Evolutionary conservation across 2,797 vertebrate genomes (phyloP).

Genomic region (Cygnus olor): DNA sequence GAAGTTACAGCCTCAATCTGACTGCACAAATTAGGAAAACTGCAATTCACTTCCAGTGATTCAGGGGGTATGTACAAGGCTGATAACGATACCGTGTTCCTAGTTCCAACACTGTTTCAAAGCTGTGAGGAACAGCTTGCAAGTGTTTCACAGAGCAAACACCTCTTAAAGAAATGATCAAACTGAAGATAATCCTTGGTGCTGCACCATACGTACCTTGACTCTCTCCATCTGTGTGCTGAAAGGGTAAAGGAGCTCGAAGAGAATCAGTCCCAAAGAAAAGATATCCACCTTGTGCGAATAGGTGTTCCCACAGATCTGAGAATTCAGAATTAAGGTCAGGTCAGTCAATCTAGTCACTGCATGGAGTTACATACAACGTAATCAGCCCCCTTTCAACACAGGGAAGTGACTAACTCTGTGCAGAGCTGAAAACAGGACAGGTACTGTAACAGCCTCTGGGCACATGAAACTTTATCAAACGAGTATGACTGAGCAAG

Average conservation of each 20-base stretch:
- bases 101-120: background rate
- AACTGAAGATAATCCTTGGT: background rate
- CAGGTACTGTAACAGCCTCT: background rate
- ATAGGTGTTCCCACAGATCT: constrained; percentile 96
- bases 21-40: background rate
- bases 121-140: background rate
- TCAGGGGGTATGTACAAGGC: background rate
- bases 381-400: background rate
- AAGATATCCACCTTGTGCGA: constrained; percentile 99
- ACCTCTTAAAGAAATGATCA: background rate
- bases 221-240: constrained; percentile 98
- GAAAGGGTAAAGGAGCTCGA: constrained; percentile 95
- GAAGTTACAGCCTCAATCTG: constrained; percentile 24
- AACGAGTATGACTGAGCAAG: background rate
- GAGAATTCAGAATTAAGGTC: constrained; percentile 54
- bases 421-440: background rate
- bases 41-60: constrained; percentile 12
- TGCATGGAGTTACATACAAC: background rate
- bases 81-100: constrained; percentile 5
- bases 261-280: constrained; percentile 96
- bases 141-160: background rate
- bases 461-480: background rate
- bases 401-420: background rate
- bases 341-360: background rate
- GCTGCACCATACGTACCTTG: constrained; percentile 80